These are phyloP conservation scores for Porites cylindrica DNA, from an alignment of 92 coral and sea anemone genomes.

Conservation along the genomic window DNA sequence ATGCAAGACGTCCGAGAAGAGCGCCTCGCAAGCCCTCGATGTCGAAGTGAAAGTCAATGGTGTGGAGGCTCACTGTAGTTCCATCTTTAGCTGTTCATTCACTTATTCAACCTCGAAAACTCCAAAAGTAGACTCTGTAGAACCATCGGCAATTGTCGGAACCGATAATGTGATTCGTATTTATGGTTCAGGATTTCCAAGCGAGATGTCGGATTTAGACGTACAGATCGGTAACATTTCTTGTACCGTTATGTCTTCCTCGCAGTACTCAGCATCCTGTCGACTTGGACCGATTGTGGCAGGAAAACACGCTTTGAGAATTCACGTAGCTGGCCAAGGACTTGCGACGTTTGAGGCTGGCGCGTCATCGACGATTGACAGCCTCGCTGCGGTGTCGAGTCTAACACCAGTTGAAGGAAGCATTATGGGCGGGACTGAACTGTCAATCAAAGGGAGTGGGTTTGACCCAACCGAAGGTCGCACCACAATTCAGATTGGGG, in stretches of 20 bases:
- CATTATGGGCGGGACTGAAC: slow-evolving; percentile 75
- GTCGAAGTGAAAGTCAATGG: slow-evolving; percentile 62
- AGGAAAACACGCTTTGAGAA: slow-evolving; percentile 54
- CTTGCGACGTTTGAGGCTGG: slow-evolving; percentile 60
- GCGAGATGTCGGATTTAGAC: slow-evolving; percentile 61
- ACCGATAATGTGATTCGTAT: slow-evolving; percentile 56
- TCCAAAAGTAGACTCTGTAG: slow-evolving; percentile 73
- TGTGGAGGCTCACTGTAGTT: slow-evolving; percentile 50
- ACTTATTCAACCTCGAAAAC: slow-evolving; percentile 59
- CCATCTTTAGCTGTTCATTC: slow-evolving; percentile 60
- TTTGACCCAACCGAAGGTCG: slow-evolving; percentile 75
- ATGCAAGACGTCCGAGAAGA: slow-evolving; percentile 59
- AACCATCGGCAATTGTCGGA: slow-evolving; percentile 71
- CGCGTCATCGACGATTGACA: slow-evolving; percentile 52
- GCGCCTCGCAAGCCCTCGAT: slow-evolving; percentile 21
- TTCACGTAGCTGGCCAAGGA: slow-evolving; percentile 58
- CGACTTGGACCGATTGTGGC: slow-evolving; percentile 70
- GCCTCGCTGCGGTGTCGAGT: slow-evolving; percentile 64
- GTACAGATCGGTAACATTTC: slow-evolving; percentile 68
- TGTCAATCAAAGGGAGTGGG: slow-evolving; percentile 82
- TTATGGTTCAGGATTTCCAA: slow-evolving; percentile 75
- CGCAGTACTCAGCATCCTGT: slow-evolving; percentile 68
- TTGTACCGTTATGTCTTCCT: slow-evolving; percentile 70
- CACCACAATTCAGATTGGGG: slow-evolving; percentile 77
- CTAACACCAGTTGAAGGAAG: slow-evolving; percentile 89